Percentiles rank a stretch among this genome's conserved stretches.
These are phyloP conservation scores for Echinometra lucunter DNA, from an alignment of 53 echinoderm and acorn worm species.

Conservation along the genomic window DNA sequence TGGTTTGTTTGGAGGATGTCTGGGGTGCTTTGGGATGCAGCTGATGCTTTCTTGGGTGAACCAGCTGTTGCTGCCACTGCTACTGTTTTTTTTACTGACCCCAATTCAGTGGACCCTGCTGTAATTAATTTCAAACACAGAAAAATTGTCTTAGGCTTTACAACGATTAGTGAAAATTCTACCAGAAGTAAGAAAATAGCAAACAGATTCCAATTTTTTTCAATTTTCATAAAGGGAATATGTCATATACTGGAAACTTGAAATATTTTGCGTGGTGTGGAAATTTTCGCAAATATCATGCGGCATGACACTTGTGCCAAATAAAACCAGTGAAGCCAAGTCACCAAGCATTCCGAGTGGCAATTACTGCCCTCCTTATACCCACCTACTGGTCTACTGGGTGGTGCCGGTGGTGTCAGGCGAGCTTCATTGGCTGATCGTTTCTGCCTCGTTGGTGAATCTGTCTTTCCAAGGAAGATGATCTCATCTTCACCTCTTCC, in stretches of 20 bases:
- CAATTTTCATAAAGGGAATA: too few species aligned
- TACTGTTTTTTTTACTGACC: background rate
- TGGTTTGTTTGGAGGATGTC: background rate
- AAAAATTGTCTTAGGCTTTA: background rate
- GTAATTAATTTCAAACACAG: background rate
- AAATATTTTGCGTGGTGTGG: too few species aligned
- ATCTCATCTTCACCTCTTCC: constrained; percentile 52
- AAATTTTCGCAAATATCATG: too few species aligned
- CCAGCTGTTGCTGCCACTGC: background rate
- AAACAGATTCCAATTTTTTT: too few species aligned
- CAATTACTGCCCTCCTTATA: background rate
- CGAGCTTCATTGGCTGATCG: constrained; percentile 28
- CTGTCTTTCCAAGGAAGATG: constrained; percentile 57
- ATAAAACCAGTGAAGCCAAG: too few species aligned
- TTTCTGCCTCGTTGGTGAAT: background rate
- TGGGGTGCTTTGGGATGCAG: background rate
- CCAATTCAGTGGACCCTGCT: background rate
- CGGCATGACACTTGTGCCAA: too few species aligned
- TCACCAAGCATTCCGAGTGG: background rate
- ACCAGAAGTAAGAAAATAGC: too few species aligned
- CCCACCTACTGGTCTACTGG: background rate
- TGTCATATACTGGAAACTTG: too few species aligned
- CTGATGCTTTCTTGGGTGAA: background rate
- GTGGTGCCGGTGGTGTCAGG: background rate
- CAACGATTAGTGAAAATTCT: background rate